Conservation (phyloP, 2,113 vertebrate genomes). For the Cololabis saira region DNA sequence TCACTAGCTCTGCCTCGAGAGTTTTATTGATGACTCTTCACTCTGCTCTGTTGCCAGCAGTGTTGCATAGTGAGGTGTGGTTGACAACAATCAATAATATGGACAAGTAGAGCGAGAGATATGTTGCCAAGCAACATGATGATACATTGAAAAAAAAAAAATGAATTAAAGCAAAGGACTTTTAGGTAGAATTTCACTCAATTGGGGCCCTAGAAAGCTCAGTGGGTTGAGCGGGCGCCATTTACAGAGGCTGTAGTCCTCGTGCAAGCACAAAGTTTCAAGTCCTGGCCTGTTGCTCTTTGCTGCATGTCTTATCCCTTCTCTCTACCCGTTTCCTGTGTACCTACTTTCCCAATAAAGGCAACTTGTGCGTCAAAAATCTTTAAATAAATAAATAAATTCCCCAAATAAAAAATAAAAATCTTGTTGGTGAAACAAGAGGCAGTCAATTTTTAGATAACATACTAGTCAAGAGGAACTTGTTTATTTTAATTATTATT, state of each 20-base stretch:
- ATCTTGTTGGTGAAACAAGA: neutral
- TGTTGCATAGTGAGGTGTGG: slow-evolving; percentile 23
- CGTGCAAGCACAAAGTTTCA: no score
- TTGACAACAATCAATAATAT: neutral
- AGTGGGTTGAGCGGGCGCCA: no score
- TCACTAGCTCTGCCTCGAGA: neutral
- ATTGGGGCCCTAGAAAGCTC: no score
- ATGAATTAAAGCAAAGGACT: neutral
- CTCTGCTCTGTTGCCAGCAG: slow-evolving; percentile 1
- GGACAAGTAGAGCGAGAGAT: neutral
- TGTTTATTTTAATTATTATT: neutral
- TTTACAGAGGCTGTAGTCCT: no score
- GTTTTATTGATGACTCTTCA: slow-evolving; percentile 5
- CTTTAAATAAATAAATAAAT: no score
- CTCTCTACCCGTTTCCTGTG: no score
- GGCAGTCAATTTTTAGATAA: neutral
- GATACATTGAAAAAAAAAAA: slow-evolving; percentile 14
- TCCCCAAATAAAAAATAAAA: neutral
- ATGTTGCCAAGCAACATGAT: slow-evolving; percentile 27
- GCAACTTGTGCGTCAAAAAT: no score
- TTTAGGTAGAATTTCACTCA: neutral
- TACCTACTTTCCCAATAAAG: no score
- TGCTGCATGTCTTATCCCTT: no score
- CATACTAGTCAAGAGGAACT: no score
- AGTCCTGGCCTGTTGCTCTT: no score